phyloP scores from a whole-genome alignment of 2,113 vertebrate genomes.

The Zosterops hypoxanthus region DNA sequence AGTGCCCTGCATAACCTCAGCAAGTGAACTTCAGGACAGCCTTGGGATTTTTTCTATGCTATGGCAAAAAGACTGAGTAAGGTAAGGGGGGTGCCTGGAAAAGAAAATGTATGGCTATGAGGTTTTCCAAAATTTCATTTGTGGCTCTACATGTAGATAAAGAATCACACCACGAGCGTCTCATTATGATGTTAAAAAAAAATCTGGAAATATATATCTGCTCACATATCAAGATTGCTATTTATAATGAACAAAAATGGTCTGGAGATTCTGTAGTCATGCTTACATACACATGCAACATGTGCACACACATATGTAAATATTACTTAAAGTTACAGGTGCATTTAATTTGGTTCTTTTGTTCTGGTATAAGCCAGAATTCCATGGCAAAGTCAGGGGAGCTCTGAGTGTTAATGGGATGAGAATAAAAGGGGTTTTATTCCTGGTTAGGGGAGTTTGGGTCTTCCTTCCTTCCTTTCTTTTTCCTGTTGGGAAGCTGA shows the following conservation, averaged over 20 bases:
- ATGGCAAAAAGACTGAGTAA: background rate
- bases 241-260: background rate
- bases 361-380: background rate
- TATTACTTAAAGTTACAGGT: background rate
- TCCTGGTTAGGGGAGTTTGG: accelerated
- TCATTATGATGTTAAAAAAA: background rate
- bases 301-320: background rate
- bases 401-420: background rate
- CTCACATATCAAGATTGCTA: background rate
- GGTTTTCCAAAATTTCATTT: background rate
- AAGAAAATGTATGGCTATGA: background rate
- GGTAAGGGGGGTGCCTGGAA: background rate
- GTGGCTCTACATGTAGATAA: background rate
- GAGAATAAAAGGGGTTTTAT: background rate
- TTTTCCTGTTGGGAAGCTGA: background rate
- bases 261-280: background rate
- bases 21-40: background rate
- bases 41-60: background rate
- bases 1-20: background rate
- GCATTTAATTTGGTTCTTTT: background rate
- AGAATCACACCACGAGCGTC: background rate
- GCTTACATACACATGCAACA: background rate
- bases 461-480: background rate
- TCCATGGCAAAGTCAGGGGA: background rate
- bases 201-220: background rate